phyloP scores from a whole-genome alignment of 2,113 vertebrate genomes.

The Pelodiscus sinensis region DNA sequence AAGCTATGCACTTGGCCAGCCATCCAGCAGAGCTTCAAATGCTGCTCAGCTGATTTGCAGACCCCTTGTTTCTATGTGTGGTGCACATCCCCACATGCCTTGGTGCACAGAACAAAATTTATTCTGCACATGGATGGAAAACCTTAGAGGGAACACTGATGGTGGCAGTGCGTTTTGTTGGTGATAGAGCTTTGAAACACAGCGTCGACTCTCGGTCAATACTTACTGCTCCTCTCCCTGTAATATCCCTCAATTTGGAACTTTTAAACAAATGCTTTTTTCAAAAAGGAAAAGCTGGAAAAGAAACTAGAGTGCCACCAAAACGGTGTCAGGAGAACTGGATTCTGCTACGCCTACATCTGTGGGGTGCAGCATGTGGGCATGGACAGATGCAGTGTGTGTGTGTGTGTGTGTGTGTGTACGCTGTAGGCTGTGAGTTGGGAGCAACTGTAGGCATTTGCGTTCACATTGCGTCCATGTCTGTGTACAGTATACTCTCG shows the following conservation, averaged over 20 bases:
- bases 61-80: too few species aligned
- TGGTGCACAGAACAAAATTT: too few species aligned
- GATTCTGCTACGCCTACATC: background rate
- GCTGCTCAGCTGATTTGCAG: too few species aligned
- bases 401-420: background rate
- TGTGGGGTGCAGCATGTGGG: background rate
- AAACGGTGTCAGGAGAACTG: background rate
- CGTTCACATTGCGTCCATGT: background rate
- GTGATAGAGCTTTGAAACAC: background rate
- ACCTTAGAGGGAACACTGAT: too few species aligned
- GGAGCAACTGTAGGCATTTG: background rate
- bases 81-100: too few species aligned
- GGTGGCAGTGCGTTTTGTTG: too few species aligned
- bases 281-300: background rate
- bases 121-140: too few species aligned
- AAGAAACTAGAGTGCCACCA: background rate
- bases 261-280: background rate
- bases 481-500: background rate
- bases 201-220: background rate
- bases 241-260: background rate
- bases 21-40: too few species aligned
- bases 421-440: background rate
- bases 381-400: rapidly evolving
- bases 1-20: too few species aligned
- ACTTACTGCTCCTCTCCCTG: background rate